Conservation (phyloP, 2,113 vertebrate species). For the Hemiprocne comata region DNA sequence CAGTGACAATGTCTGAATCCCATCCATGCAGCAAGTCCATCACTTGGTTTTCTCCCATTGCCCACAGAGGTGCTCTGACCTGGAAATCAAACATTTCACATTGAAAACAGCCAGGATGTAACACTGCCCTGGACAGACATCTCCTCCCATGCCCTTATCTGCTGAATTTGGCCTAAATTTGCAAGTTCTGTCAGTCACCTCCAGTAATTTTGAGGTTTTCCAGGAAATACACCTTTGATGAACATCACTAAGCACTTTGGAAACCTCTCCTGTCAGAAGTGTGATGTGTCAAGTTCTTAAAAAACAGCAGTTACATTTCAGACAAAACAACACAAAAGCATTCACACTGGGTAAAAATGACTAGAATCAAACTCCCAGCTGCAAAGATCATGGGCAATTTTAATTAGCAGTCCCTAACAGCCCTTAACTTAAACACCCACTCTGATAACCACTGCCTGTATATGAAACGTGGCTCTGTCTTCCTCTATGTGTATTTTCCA, state of each 20-base stretch:
- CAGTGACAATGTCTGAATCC: accelerated
- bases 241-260: accelerated
- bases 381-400: neutral
- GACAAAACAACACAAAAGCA: neutral
- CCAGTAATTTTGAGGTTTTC: neutral
- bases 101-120: neutral
- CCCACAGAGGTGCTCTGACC: accelerated
- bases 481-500: neutral
- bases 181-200: neutral
- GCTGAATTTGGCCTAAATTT: neutral
- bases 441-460: neutral
- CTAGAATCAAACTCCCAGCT: neutral
- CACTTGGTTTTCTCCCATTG: neutral
- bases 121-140: neutral
- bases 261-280: neutral
- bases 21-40: neutral
- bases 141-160: neutral
- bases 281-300: neutral
- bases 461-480: accelerated
- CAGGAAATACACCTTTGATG: neutral
- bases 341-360: neutral
- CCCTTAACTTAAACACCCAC: neutral
- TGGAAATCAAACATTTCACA: neutral
- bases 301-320: neutral
- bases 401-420: neutral